phyloP scores from a whole-genome alignment of 2,888 invertebrate species.

The Leucania comma region DNA sequence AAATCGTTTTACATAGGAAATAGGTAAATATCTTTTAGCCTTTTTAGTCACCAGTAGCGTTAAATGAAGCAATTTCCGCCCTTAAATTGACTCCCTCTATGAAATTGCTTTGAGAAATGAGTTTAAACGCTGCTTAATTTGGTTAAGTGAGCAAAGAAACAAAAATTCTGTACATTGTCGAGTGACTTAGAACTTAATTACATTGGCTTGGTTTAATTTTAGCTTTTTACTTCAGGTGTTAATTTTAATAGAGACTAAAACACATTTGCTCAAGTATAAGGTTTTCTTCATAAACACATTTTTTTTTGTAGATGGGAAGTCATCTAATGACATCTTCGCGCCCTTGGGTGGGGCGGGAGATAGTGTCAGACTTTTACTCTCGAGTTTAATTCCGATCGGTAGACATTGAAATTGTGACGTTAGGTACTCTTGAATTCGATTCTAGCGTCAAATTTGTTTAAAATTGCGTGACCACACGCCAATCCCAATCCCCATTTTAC shows the following conservation, averaged over 20 bases:
- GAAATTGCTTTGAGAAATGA: slow-evolving; percentile 77
- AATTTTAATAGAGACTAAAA: slow-evolving; percentile 1
- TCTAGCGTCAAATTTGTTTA: too few species aligned
- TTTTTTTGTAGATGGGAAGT: too few species aligned
- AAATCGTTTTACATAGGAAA: slow-evolving; percentile 62
- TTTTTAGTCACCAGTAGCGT: slow-evolving; percentile 77
- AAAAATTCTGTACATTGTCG: slow-evolving; percentile 66
- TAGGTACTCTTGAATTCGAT: too few species aligned
- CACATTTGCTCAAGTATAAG: background rate
- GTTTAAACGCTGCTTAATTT: slow-evolving; percentile 75
- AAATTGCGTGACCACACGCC: too few species aligned
- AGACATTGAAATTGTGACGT: too few species aligned
- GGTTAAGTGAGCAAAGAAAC: slow-evolving; percentile 72
- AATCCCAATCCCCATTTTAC: too few species aligned
- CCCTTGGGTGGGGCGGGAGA: too few species aligned
- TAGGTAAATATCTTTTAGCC: slow-evolving; percentile 70
- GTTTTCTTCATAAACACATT: background rate
- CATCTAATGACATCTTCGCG: too few species aligned
- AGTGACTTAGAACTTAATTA: slow-evolving; percentile 60
- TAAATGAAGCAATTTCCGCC: slow-evolving; percentile 83
- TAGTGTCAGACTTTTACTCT: too few species aligned
- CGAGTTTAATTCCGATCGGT: too few species aligned
- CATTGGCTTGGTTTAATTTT: slow-evolving; percentile 44
- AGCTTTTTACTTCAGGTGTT: slow-evolving; percentile 14
- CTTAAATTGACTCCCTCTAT: slow-evolving; percentile 79